Evolutionary conservation across 1,140 invertebrate species (phyloP).

Genomic region (Panagrolaimus sp.): DNA sequence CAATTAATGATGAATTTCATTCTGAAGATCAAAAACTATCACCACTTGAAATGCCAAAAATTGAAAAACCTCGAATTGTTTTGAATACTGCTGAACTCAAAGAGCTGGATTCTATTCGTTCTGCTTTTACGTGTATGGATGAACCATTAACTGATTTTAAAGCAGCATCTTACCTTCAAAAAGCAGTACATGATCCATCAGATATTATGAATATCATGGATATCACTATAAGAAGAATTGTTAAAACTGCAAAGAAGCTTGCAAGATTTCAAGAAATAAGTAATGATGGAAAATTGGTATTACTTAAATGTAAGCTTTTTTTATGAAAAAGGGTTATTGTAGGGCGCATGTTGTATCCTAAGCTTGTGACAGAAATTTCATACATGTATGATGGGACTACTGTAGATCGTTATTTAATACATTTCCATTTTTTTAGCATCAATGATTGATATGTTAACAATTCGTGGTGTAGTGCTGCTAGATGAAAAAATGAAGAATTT

Average conservation of each 20-base stretch:
- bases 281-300: conserved; percentile 47
- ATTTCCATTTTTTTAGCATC: conserved; percentile 23
- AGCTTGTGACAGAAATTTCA: too few relatives aligned
- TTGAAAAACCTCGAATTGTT: neutral
- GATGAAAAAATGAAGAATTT: conserved; percentile 23
- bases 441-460: conserved; percentile 51
- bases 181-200: conserved; percentile 36
- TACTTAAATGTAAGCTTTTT: conserved; percentile 71
- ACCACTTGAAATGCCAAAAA: neutral
- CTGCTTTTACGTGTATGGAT: conserved; percentile 44
- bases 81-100: conserved; percentile 40
- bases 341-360: too few relatives aligned
- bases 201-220: conserved; percentile 56
- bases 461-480: conserved; percentile 26
- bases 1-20: neutral
- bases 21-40: neutral
- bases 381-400: too few relatives aligned
- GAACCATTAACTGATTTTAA: conserved; percentile 30
- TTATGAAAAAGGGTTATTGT: too few relatives aligned
- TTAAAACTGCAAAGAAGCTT: conserved; percentile 52
- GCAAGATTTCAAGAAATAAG: conserved; percentile 44
- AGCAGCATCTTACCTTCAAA: conserved; percentile 10
- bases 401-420: conserved; percentile 11
- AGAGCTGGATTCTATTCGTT: conserved; percentile 33
- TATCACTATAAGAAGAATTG: conserved; percentile 52